Evolutionary conservation across 2,113 vertebrate genomes (phyloP).

Genomic region (Bos taurus): DNA sequence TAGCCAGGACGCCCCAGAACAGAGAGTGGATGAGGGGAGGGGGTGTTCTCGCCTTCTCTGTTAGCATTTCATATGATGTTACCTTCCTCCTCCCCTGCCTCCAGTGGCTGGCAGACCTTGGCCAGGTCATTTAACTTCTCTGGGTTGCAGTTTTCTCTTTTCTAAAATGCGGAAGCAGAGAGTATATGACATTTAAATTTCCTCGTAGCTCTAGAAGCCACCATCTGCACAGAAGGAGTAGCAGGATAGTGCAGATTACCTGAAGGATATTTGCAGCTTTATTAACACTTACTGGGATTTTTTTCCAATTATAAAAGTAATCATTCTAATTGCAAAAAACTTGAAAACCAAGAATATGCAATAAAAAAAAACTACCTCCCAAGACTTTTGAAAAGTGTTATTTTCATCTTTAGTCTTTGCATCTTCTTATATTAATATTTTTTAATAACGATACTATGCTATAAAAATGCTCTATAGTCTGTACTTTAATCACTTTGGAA

Average conservation of each 20-base stretch:
- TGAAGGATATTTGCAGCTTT: not conserved
- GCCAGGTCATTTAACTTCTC: not conserved
- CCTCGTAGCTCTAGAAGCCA: not conserved
- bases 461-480: not conserved
- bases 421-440: not conserved
- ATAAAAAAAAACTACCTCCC: not conserved
- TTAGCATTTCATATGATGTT: not conserved
- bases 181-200: not conserved
- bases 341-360: not conserved
- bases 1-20: accelerated
- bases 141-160: not conserved
- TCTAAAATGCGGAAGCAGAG: not conserved
- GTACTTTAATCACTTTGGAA: not conserved
- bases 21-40: not conserved
- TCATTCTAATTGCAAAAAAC: slow-evolving; percentile 3
- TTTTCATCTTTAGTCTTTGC: not conserved
- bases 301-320: not conserved
- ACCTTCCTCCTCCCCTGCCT: not conserved
- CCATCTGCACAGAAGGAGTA: not conserved
- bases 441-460: not conserved
- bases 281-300: not conserved
- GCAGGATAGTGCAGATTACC: not conserved
- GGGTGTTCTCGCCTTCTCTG: not conserved
- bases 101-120: not conserved
- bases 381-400: not conserved